Conservation (phyloP, 2,888 invertebrate species). For the Ophraella communa region DNA sequence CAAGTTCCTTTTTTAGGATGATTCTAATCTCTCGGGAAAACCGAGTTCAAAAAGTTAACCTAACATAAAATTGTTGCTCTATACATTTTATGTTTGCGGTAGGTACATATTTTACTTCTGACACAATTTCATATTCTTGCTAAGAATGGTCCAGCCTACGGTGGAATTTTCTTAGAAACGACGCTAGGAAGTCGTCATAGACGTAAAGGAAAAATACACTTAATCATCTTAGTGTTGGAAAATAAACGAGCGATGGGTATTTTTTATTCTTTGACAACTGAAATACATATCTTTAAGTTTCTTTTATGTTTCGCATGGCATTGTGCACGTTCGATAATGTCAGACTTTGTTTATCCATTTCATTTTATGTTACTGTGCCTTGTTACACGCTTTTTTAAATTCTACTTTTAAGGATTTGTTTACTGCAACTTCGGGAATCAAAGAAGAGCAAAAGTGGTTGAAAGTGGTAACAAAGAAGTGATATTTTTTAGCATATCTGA, state of each 20-base stretch:
- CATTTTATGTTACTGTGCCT: neutral
- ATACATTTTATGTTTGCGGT: slow-evolving; percentile 9
- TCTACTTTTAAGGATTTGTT: neutral
- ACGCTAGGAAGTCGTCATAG: slow-evolving; percentile 17
- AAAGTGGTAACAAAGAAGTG: too few relatives aligned
- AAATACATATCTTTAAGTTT: slow-evolving; percentile 30
- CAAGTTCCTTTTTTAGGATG: neutral
- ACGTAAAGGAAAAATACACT: slow-evolving; percentile 28
- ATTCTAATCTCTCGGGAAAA: neutral
- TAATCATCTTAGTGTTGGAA: slow-evolving; percentile 31
- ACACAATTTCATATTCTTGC: neutral
- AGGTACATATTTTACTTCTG: slow-evolving; percentile 4
- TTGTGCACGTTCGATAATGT: slow-evolving; percentile 20
- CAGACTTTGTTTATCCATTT: neutral
- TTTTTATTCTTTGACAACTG: slow-evolving; percentile 24
- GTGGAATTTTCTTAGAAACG: slow-evolving; percentile 21
- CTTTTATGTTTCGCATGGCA: slow-evolving; percentile 30
- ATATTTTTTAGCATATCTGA: too few relatives aligned
- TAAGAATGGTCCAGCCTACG: slow-evolving; percentile 8
- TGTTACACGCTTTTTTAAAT: neutral
- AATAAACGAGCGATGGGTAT: slow-evolving; percentile 27
- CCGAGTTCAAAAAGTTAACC: slow-evolving; percentile 2
- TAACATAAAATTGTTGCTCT: slow-evolving; percentile 1
- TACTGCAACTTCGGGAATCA: too few relatives aligned
- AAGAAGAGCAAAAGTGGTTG: too few relatives aligned